Evolutionary conservation across 92 coral and sea anemone genomes (phyloP).

Genomic region (Paramuricea clavata): DNA sequence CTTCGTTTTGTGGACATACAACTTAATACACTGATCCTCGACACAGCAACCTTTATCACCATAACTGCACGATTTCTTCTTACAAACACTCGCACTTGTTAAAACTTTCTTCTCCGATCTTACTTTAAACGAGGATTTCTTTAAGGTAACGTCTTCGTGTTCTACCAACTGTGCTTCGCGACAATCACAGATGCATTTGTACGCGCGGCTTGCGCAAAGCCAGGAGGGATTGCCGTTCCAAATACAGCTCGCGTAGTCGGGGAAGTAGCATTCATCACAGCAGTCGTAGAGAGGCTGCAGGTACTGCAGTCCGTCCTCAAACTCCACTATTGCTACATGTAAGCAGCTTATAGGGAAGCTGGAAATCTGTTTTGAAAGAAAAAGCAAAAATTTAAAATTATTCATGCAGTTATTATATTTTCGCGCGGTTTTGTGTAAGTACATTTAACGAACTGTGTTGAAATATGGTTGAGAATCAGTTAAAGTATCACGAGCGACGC

Average conservation of each 20-base stretch:
- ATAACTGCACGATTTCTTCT: background rate
- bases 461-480: no score
- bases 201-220: slow-evolving; percentile 12
- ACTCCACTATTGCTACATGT: background rate
- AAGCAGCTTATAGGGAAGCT: background rate
- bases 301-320: background rate
- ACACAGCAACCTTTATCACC: background rate
- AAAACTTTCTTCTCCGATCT: background rate
- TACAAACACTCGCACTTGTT: background rate
- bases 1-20: no score
- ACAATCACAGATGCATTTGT: slow-evolving; percentile 30
- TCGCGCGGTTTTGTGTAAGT: no score
- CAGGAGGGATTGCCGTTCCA: background rate
- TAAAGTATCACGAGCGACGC: no score
- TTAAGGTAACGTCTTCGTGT: background rate
- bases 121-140: background rate
- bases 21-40: background rate
- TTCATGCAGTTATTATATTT: no score
- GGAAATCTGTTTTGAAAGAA: background rate
- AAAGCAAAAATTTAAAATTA: background rate
- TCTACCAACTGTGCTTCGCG: background rate
- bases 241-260: background rate
- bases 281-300: background rate
- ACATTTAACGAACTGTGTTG: no score
- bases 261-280: background rate